Base-by-base conservation (phyloP, 1,140 invertebrate genomes). In the Steinernema feltiae region DNA sequence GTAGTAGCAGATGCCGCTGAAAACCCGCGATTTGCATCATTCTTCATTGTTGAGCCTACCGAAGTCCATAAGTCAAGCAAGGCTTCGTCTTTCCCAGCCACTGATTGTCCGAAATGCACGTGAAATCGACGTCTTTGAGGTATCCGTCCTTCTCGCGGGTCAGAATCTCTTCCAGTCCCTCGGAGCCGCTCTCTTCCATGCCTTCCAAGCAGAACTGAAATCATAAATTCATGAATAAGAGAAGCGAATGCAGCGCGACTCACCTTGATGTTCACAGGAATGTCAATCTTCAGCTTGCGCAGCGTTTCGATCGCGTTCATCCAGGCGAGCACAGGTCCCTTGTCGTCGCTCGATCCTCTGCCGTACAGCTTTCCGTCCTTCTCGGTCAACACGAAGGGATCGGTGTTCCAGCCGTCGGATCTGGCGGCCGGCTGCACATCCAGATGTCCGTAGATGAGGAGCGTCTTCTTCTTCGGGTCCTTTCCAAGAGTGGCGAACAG, bases 91-190 rank as follows among this genome's bases (percentile, higher is more conserved):
- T 98, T 3, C 96, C 96, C 24, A 99, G 87, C 97, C 96, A 99
- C 85, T 98, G 99, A 88, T 98, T 99, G 86, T 99, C 97, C 48
- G 95, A 97, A 83, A 99, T 98, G 86, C 95, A 98, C 32, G 97
- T 93, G 88, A 91, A 97, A 87, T 98, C 95, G 0, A 95, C 91
- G 86, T 91, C 90, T 81, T 88, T 32, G 27, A 85, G 81, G 70
- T 97, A 98, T 72, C 87, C 88, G 74, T 91, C 89, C 87, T 94
- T 94, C 78, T 90, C 88, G 1, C 90, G 86, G 78, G 90, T 88
- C 0, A 99, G 88, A 18, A 97, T 87, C 1, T 94, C 92, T 87
- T 98, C 94, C 15, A 99, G 88, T 31, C 96, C 96, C 87, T 94
- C 93, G 77, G 94, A 97, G 3, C 96, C 95, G 83, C 91, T 92